Conservation (phyloP, 2,888 invertebrate genomes). For the Eilema sororculum region DNA sequence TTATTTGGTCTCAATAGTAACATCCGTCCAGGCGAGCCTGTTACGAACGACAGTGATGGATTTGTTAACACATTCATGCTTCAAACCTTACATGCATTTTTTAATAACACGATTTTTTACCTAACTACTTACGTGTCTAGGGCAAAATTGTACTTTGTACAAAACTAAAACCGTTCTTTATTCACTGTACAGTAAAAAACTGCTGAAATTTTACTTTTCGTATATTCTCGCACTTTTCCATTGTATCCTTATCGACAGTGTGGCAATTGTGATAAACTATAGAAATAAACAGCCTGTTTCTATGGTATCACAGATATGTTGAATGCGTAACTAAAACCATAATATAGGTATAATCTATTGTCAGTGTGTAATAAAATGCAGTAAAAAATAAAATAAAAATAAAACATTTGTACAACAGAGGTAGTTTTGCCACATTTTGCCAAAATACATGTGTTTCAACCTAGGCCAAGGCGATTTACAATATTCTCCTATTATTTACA, state of each 20-base stretch:
- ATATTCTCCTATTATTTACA: slow-evolving; percentile 87
- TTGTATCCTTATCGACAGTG: slow-evolving; percentile 66
- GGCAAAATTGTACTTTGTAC: slow-evolving; percentile 87
- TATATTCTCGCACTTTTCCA: slow-evolving; percentile 65
- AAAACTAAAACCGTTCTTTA: slow-evolving; percentile 79
- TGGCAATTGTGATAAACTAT: slow-evolving; percentile 73
- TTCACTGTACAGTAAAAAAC: slow-evolving; percentile 77
- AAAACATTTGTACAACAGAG: slow-evolving; percentile 58
- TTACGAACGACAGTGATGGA: slow-evolving; percentile 76
- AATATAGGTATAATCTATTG: slow-evolving; percentile 68
- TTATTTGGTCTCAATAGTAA: slow-evolving; percentile 86
- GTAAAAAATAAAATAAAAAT: slow-evolving; percentile 56
- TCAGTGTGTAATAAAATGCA: slow-evolving; percentile 57
- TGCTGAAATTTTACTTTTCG: slow-evolving; percentile 66
- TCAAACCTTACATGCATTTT: slow-evolving; percentile 76
- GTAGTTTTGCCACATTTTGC: slow-evolving; percentile 81
- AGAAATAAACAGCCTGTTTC: slow-evolving; percentile 72
- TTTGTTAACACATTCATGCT: slow-evolving; percentile 76
- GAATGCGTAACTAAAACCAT: slow-evolving; percentile 75
- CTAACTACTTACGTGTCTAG: slow-evolving; percentile 87
- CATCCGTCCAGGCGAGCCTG: slow-evolving; percentile 77
- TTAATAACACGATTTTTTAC: slow-evolving; percentile 79
- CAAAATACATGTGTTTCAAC: slow-evolving; percentile 77
- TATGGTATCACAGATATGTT: slow-evolving; percentile 85
- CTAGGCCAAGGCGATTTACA: slow-evolving; percentile 84